Evolutionary conservation across 2,113 vertebrate genomes (phyloP), one percentile per base, ranked within the genome.

Genomic region (Petaurus breviceps): DNA sequence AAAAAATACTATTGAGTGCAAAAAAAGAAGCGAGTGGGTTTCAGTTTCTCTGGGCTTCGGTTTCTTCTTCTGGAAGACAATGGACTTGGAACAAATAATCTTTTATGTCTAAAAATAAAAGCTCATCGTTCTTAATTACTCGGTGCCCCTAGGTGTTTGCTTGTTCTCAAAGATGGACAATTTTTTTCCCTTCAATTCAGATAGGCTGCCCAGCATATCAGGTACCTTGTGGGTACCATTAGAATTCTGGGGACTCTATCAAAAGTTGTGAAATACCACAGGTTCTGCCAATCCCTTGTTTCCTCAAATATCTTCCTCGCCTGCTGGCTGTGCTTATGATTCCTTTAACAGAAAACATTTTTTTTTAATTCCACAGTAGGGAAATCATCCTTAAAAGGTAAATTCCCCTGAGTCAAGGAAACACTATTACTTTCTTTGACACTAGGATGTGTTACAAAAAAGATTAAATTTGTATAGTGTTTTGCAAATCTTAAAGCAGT

Each of bases 141-240:
- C 37, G 28, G 3, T 31, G 57, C 5, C 57, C 31, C 31, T 47
- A 25, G 0, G 1, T 90, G 1, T 28, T 26, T 55, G 1, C 8
- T 46, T 50, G 57, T 90, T n/a, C 3, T 19, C 31, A 54, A 95
- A 94, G 26, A 4, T 37, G 0, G 7, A 0, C 10, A 1, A 25
- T 5, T 11, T 23, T 23, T 26, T 22, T 94, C 11, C 94, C 47
- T 91, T 84, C 61, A 8, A 24, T 26, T 61, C 46, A 91, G 51
- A 2, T 43, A 84, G 6, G 19, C 68, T 12, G 61, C 68, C 92
- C 51, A 8, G 26, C 57, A 84, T 2, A 1, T 0, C 91, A 31
- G 26, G 51, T 28, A 95, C 43, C 25, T 12, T 51, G 31, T 10
- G 12, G 51, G 37, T 91, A 53, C 50, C 57, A 89, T 94, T 68